Conservation (phyloP, 2,888 invertebrate genomes). For the Acanthosepion pharaonis region DNA sequence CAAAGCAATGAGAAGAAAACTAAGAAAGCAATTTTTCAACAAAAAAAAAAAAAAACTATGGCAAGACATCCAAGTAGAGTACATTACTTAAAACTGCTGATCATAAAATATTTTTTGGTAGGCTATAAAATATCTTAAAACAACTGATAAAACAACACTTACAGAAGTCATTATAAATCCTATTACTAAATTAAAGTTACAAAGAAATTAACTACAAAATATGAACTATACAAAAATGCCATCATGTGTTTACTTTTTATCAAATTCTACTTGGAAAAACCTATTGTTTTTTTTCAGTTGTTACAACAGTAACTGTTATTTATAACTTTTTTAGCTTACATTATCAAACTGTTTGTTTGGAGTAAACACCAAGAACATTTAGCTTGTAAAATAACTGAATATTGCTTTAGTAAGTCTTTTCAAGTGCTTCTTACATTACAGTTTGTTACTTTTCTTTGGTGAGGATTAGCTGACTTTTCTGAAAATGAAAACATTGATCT, state of each 20-base stretch:
- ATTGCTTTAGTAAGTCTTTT: constrained; percentile 10
- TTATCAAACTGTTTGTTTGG: not conserved
- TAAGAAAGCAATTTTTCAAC: too few relatives aligned
- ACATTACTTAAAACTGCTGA: not conserved
- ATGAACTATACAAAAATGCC: not conserved
- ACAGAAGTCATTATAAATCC: not conserved
- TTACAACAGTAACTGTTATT: not conserved
- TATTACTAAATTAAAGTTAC: not conserved
- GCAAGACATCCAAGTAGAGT: not conserved
- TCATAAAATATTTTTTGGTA: not conserved
- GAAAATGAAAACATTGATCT: not conserved
- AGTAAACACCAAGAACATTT: not conserved
- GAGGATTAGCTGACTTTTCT: not conserved
- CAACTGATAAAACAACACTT: not conserved
- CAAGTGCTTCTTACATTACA: not conserved
- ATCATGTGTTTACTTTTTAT: not conserved
- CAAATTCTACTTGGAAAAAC: too few relatives aligned
- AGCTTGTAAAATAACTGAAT: not conserved
- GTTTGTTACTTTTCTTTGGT: not conserved
- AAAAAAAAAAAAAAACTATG: not conserved
- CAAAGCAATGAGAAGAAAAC: too few relatives aligned
- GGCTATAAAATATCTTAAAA: not conserved
- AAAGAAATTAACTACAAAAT: not conserved
- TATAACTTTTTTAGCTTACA: not conserved
- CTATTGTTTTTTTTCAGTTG: not conserved